A percentile compares a stretch with the other conserved stretches of the same genome.
Conservation (phyloP, 2,888 invertebrate genomes). For the Melanostoma mellinum region DNA sequence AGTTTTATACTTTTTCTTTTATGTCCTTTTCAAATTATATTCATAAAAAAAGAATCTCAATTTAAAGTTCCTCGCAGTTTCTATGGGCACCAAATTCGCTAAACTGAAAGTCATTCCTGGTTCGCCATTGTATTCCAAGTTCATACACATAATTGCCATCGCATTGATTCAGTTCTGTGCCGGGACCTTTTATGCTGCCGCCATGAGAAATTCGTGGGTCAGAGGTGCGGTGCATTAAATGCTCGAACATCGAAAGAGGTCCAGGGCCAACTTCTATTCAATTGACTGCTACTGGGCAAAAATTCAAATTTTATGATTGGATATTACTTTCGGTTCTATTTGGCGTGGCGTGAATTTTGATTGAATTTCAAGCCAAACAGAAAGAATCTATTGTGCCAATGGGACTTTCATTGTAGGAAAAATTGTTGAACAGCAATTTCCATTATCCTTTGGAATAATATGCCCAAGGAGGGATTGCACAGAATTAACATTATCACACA, state of each 20-base stretch:
- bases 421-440: constrained; percentile 32
- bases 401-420: constrained; percentile 8
- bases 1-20: not conserved
- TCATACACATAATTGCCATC: too few species aligned
- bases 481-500: constrained; percentile 63
- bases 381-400: constrained; percentile 1
- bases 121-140: too few species aligned
- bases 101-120: too few species aligned
- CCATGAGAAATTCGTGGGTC: constrained; percentile 7
- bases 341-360: constrained; percentile 39
- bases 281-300: constrained; percentile 51
- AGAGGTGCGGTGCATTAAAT: not conserved
- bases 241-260: constrained; percentile 12
- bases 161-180: too few species aligned
- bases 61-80: too few species aligned
- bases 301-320: constrained; percentile 40
- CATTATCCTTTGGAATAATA: constrained; percentile 52
- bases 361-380: constrained; percentile 31
- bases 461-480: constrained; percentile 51
- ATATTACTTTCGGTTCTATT: constrained; percentile 23
- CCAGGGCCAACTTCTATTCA: constrained; percentile 47
- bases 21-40: constrained; percentile 1
- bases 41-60: too few species aligned
- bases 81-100: too few species aligned
- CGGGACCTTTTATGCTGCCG: not conserved